Evolutionary conservation across 1,140 invertebrate species (phyloP).

Genomic region (Patella vulgata): DNA sequence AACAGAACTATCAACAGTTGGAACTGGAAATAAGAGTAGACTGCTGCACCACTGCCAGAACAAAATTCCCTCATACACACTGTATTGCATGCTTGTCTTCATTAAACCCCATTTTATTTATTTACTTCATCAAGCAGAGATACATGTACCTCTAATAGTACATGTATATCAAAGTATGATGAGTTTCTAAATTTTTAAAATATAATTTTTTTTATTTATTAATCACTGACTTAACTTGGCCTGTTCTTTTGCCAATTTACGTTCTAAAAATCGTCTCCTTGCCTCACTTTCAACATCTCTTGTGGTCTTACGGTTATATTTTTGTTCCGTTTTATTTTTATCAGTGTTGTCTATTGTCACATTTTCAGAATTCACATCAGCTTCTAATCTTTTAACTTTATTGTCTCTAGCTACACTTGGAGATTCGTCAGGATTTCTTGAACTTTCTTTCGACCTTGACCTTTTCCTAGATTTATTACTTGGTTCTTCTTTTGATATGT

Average conservation of each 20-base stretch:
- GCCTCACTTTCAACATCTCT: slow-evolving; percentile 30
- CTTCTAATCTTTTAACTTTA: slow-evolving; percentile 22
- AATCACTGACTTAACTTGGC: slow-evolving; percentile 33
- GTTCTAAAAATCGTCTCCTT: slow-evolving; percentile 36
- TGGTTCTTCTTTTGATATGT: slow-evolving; percentile 15
- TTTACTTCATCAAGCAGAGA: no score
- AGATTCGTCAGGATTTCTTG: slow-evolving; percentile 19
- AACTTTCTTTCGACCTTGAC: slow-evolving; percentile 12
- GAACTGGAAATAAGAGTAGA: no score
- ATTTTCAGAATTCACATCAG: slow-evolving; percentile 5
- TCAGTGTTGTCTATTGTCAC: neutral
- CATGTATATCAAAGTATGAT: no score
- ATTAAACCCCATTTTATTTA: no score
- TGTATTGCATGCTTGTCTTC: no score
- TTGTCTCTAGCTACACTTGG: slow-evolving; percentile 42
- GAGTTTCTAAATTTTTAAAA: no score
- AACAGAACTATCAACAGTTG: no score
- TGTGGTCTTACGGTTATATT: slow-evolving; percentile 41
- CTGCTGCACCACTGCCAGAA: no score
- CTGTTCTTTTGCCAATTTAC: slow-evolving; percentile 37
- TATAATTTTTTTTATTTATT: no score
- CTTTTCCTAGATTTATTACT: slow-evolving; percentile 4
- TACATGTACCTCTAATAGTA: no score
- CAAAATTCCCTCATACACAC: no score
- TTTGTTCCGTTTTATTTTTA: slow-evolving; percentile 16